Conservation (phyloP, 1,140 invertebrate genomes). For the Aradophagus sp. region DNA sequence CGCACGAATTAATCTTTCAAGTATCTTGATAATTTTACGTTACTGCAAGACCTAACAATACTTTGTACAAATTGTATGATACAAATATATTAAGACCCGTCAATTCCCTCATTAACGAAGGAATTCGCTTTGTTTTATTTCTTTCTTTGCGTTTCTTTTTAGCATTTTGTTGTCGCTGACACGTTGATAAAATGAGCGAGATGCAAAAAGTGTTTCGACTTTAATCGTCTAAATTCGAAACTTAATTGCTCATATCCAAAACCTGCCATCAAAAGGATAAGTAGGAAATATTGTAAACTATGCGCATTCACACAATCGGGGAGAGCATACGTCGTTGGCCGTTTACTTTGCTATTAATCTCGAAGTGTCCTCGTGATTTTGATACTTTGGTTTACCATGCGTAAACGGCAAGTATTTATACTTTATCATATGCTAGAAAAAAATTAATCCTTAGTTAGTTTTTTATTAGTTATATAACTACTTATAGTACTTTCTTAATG, state of each 20-base stretch:
- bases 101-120: conserved; percentile 40
- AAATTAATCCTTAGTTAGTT: no score
- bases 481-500: no score
- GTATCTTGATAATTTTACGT: conserved; percentile 56
- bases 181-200: no score
- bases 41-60: conserved; percentile 72
- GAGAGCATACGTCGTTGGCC: conserved; percentile 44
- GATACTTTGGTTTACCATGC: conserved; percentile 96
- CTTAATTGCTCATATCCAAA: conserved; percentile 14
- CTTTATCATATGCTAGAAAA: conserved; percentile 98
- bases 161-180: conserved; percentile 21
- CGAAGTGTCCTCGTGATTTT: conserved; percentile 78
- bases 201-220: no score
- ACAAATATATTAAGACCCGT: conserved; percentile 73
- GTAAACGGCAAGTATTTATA: conserved; percentile 99
- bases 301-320: conserved; percentile 62
- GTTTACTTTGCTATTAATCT: conserved; percentile 74
- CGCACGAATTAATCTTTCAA: conserved; percentile 11
- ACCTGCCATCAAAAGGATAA: conserved; percentile 32
- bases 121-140: conserved; percentile 12
- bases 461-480: no score
- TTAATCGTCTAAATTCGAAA: no score
- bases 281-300: conserved; percentile 63
- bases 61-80: conserved; percentile 75
- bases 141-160: conserved; percentile 10